Conservation (phyloP, 2,113 vertebrate genomes). For the Rana temporaria region DNA sequence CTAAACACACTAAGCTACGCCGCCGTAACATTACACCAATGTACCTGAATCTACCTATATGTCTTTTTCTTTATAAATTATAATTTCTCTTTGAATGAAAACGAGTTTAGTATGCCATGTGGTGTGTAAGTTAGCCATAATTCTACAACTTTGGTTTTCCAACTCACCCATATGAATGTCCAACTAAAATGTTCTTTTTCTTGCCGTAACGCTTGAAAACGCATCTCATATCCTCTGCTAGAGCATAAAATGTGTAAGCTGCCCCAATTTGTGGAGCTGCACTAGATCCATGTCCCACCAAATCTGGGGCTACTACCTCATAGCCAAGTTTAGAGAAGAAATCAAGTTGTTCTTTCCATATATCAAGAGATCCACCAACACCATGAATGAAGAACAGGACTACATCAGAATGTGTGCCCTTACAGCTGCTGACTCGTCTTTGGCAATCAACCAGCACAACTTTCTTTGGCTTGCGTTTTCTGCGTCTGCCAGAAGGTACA, state of each 20-base stretch:
- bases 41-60: too few relatives aligned
- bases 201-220: conserved; percentile 92
- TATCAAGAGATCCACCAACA: conserved; percentile 91
- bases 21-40: too few relatives aligned
- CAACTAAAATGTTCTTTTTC: conserved; percentile 89
- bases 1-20: too few relatives aligned
- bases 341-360: conserved; percentile 94
- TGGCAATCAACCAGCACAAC: conserved; percentile 88
- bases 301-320: conserved; percentile 89
- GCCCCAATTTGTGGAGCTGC: conserved; percentile 86
- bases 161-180: conserved; percentile 92
- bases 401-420: conserved; percentile 84
- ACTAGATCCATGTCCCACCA: conserved; percentile 90
- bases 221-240: conserved; percentile 90
- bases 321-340: conserved; percentile 91
- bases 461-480: conserved; percentile 83
- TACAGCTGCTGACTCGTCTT: conserved; percentile 87
- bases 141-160: background rate
- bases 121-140: too few relatives aligned
- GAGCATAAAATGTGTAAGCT: conserved; percentile 93
- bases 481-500: conserved; percentile 61
- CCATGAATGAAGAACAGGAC: conserved; percentile 96
- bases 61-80: too few relatives aligned
- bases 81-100: too few relatives aligned
- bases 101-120: too few relatives aligned